Evolutionary conservation across 2,797 vertebrate species (phyloP).

Genomic region (Sebastes matsubarae): DNA sequence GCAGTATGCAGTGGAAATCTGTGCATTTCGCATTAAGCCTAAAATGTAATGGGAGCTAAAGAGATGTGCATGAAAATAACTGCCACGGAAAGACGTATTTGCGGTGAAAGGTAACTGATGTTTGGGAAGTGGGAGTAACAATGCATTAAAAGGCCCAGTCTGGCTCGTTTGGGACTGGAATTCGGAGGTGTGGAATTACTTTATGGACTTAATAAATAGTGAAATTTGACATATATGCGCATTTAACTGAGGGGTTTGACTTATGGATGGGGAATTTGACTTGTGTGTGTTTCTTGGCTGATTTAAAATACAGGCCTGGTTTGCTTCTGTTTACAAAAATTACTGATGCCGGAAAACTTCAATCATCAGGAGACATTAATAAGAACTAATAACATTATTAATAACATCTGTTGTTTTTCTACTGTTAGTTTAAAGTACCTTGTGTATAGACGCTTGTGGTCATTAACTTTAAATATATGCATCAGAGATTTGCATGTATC

Average conservation of each 20-base stretch:
- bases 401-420: background rate
- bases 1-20: constrained; percentile 68
- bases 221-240: background rate
- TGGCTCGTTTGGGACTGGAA: constrained; percentile 20
- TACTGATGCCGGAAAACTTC: background rate
- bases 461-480: background rate
- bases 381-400: background rate
- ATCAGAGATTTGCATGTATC: constrained; percentile 7
- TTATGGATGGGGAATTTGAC: background rate
- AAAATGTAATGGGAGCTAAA: constrained; percentile 50
- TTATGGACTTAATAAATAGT: constrained; percentile 3
- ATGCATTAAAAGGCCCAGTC: constrained; percentile 21
- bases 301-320: background rate
- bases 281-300: background rate
- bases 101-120: constrained; percentile 45
- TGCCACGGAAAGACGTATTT: constrained; percentile 41
- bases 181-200: constrained; percentile 38
- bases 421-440: background rate
- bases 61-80: constrained; percentile 55
- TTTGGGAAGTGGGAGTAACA: constrained; percentile 43
- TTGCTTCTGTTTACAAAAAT: background rate
- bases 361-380: background rate
- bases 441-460: background rate
- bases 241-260: background rate
- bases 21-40: constrained; percentile 67